Conservation (phyloP, 1,140 invertebrate species). For the Drosophila santomea region DNA sequence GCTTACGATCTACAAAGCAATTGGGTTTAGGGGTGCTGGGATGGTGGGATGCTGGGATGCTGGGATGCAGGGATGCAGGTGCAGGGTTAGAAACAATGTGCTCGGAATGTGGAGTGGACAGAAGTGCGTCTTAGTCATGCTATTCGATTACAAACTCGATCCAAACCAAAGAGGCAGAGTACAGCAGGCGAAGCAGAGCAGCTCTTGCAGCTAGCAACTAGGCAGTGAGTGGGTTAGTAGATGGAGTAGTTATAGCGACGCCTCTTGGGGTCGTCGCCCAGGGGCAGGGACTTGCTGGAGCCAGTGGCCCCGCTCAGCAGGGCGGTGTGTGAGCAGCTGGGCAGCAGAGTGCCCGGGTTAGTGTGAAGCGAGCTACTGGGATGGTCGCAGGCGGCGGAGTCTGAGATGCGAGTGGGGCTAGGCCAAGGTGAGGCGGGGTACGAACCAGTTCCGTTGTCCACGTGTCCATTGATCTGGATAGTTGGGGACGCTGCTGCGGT, state of each 20-base stretch:
- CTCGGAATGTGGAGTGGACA: background rate
- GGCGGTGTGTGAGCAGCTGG: slow-evolving; percentile 62
- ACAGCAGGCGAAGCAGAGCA: slow-evolving; percentile 21
- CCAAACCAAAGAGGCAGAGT: slow-evolving; percentile 11
- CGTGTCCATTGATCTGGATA: slow-evolving; percentile 47
- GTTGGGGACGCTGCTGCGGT: slow-evolving; percentile 6
- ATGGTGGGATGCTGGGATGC: slow-evolving; percentile 4
- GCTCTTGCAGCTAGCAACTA: slow-evolving; percentile 5
- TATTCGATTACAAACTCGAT: slow-evolving; percentile 38
- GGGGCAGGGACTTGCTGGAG: slow-evolving; percentile 47
- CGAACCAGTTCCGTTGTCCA: slow-evolving; percentile 61
- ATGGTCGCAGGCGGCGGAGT: slow-evolving; percentile 51
- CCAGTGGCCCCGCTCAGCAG: slow-evolving; percentile 48
- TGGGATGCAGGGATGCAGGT: slow-evolving; percentile 1
- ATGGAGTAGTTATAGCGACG: slow-evolving; percentile 80
- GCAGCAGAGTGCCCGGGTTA: slow-evolving; percentile 40
- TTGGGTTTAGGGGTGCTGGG: slow-evolving; percentile 7
- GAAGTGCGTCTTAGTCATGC: slow-evolving; percentile 44
- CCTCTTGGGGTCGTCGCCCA: slow-evolving; percentile 43
- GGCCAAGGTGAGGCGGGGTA: slow-evolving; percentile 59
- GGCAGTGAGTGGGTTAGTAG: slow-evolving; percentile 54
- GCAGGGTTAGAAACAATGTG: slow-evolving; percentile 13
- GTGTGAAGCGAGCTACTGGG: slow-evolving; percentile 62
- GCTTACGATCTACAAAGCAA: slow-evolving; percentile 49
- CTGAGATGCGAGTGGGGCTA: slow-evolving; percentile 66